Evolutionary conservation across 2,888 invertebrate species (phyloP), one percentile per base, ranked within the genome.

Genomic region (Tupiocoris notatus): DNA sequence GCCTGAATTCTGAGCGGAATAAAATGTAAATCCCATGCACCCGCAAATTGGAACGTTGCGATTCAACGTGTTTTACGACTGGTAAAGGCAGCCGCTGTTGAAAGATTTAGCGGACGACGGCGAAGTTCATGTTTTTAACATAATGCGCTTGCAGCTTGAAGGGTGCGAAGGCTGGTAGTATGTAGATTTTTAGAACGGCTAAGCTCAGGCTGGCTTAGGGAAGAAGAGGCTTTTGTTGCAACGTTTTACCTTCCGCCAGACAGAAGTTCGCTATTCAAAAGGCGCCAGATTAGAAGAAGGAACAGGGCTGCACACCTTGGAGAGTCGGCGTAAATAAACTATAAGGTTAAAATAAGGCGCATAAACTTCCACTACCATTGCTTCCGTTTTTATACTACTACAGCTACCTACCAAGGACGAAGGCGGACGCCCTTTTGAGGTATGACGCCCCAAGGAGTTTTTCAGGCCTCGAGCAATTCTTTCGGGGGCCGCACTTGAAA

Each of bases 331-430:
- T 65, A 65, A 65, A 65, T 65, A 65, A 65, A 65, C 65, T 25
- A 65, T 39, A 18, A 65, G 65, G 65, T 65, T 65, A 17, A 65
- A 65, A 65, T 65, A 65, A 65, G 65, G 65, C 18, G 39, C 39
- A 65, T 65, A 65, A 65, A 24, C 65, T 39, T 65, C 18, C 39
- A 16, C 54, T 16, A 24, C 6, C n/a, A n/a, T n/a, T n/a, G n/a
- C n/a, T n/a, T n/a, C n/a, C 12, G 39, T 12, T 12, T 39, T 12
- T 39, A 39, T 39, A 39, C 39, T 12, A 12, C 39, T 39, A 39
- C 39, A 12, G 39, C 39, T 12, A n/a, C n/a, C n/a, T n/a, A 39
- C 3, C 39, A 39, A 39, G 39, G 39, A 39, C 39, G 39, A 39
- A 39, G 12, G 39, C n/a, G n/a, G n/a, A n/a, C n/a, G 39, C 39